Conservation (phyloP, 2,888 invertebrate species). For the Cataglyphis rosenhaueri region DNA sequence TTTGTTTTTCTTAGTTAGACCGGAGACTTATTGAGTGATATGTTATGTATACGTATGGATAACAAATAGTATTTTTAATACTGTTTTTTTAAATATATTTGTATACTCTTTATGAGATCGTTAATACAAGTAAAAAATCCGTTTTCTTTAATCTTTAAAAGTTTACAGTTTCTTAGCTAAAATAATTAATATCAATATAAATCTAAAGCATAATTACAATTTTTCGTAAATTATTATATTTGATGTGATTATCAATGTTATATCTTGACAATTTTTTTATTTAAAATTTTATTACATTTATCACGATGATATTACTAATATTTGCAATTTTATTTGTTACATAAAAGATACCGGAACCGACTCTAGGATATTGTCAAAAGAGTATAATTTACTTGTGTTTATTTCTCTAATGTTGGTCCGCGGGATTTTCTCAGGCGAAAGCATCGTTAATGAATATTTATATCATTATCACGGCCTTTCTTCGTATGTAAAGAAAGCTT, state of each 20-base stretch:
- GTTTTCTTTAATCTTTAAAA: neutral
- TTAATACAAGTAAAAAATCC: neutral
- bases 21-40: too few species aligned
- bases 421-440: conserved; percentile 37
- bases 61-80: neutral
- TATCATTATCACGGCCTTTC: conserved; percentile 66
- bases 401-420: conserved; percentile 31
- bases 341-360: neutral
- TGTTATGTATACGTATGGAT: neutral
- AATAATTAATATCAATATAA: neutral
- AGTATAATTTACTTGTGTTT: conserved; percentile 57
- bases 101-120: neutral
- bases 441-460: conserved; percentile 77
- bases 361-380: conserved; percentile 52
- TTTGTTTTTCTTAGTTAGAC: too few species aligned
- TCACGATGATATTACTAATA: neutral
- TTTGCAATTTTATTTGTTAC: neutral
- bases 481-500: conserved; percentile 60
- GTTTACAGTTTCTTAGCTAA: neutral
- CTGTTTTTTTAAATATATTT: neutral
- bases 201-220: neutral
- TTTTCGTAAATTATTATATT: neutral
- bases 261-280: neutral
- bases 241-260: neutral
- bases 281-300: neutral